A percentile compares a stretch with the other conserved stretches of the same genome.
These are phyloP conservation scores for Rattus rattus DNA, from an alignment of 2,113 vertebrate genomes.

Conservation along the genomic window DNA sequence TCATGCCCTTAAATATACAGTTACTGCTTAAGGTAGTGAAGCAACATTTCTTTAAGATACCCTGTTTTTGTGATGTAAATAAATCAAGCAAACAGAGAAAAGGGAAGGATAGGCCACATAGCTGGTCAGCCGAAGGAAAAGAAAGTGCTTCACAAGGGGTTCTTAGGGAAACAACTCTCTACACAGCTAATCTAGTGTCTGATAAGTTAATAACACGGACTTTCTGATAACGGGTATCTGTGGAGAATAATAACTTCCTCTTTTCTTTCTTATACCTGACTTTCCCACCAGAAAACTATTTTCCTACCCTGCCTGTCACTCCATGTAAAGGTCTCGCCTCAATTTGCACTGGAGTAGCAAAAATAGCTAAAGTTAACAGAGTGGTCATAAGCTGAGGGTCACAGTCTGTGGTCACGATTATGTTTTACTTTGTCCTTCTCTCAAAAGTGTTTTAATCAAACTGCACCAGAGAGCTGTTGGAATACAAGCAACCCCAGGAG, in stretches of 20 bases:
- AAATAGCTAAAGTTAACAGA: constrained; percentile 72
- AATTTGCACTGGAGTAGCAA: constrained; percentile 80
- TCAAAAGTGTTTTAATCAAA: constrained; percentile 53
- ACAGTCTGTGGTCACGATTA: constrained; percentile 68
- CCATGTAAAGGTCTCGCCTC: constrained; percentile 79
- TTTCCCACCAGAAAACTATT: constrained; percentile 82
- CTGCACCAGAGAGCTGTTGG: constrained; percentile 4
- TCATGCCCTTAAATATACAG: constrained; percentile 24
- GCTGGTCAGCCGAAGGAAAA: constrained; percentile 75
- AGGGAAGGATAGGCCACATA: constrained; percentile 59
- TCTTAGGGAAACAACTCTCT: constrained; percentile 75
- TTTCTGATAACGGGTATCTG: constrained; percentile 46
- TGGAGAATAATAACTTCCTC: constrained; percentile 62
- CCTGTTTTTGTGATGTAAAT: constrained; percentile 48
- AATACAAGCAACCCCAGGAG: constrained; percentile 65
- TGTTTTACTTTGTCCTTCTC: constrained; percentile 82
- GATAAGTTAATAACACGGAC: constrained; percentile 59
- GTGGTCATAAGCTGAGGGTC: constrained; percentile 46
- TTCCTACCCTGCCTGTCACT: constrained; percentile 56
- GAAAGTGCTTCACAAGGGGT: constrained; percentile 35
- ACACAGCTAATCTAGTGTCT: constrained; percentile 60
- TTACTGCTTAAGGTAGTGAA: constrained; percentile 25
- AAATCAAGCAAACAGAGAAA: constrained; percentile 67
- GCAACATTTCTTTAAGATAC: constrained; percentile 74
- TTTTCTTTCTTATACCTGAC: constrained; percentile 80